Base-by-base conservation (phyloP, 2,888 invertebrate genomes). In the Rhyacophila evoluta region DNA sequence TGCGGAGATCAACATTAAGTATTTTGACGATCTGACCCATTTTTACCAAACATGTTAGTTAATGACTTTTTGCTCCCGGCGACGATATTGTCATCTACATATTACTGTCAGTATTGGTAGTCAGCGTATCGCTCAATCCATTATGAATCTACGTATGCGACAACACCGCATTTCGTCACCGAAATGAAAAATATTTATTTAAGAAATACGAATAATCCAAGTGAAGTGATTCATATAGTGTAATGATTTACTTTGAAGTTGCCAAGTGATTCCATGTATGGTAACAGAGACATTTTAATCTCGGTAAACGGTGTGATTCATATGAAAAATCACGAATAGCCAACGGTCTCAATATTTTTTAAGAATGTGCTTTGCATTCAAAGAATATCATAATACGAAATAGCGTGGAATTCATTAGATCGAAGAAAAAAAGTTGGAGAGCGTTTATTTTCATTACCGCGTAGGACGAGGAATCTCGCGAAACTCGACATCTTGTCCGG, bases 401-500 rank as follows among this genome's bases (percentile, higher is more conserved):
- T 55, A 55, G 55, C 55, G 55, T 19, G 55, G 55, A 55, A 55
- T 55, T 55, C 25, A 55, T 55, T 55, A 12, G 15, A 55, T 55
- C 19, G 15, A 55, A 19, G 55, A 39, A 55, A 55, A 55, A 55
- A 55, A 55, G 55, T 55, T 19, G 55, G 69, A 75, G 69, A 75
- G 69, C 70, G 68, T 70, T 73, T 78, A 78, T 78, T 78, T 78
- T 78, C 77, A 78, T 74, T 78, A 70, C 41, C 74, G 77, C 77
- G 77, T 78, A 78, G 77, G 77, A 74, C 33, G 77, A 70, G 70
- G 73, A 78, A 29, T 78, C 77, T 78, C 39, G 76, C 38, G 33
- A 37, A 36, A 68, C 39, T 27, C 39, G 12, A 11, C 27, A 41
- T 68, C 5, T 55, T 55, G 55, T 55, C 10, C 8, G 55, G 10